These are phyloP conservation scores for Pemphigus obesinymphae DNA, from an alignment of 1,140 invertebrate genomes.

Conservation along the genomic window DNA sequence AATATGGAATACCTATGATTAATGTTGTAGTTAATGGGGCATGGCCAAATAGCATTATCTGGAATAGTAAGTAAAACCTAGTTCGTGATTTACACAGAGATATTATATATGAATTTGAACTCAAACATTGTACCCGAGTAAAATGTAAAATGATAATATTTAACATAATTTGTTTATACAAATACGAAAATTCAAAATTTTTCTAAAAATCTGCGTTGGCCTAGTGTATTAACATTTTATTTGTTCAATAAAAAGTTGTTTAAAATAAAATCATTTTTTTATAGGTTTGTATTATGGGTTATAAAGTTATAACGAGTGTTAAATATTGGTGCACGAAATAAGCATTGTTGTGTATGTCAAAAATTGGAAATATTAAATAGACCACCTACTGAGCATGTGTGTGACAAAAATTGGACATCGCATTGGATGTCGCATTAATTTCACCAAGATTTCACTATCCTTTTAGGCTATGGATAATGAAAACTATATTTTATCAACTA, in stretches of 20 bases:
- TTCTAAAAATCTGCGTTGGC: no score
- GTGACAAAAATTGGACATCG: slow-evolving; percentile 3
- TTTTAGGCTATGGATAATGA: no score
- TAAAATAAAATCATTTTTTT: background rate
- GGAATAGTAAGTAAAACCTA: background rate
- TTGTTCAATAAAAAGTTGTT: no score
- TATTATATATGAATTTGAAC: background rate
- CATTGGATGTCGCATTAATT: no score
- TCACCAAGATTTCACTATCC: no score
- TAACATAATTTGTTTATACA: no score
- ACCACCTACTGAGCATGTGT: background rate
- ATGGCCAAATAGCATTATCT: background rate
- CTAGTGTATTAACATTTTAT: no score
- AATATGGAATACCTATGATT: background rate
- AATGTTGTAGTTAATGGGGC: background rate
- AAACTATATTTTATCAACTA: no score
- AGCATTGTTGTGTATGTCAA: background rate
- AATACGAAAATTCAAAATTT: no score
- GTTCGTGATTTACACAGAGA: no score
- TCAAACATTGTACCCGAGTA: background rate
- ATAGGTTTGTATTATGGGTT: background rate
- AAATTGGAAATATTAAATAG: background rate
- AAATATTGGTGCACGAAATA: background rate
- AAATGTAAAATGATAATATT: background rate
- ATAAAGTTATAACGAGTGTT: background rate